Evolutionary conservation across 2,888 invertebrate species (phyloP).

Genomic region (Tenthredo scrophulariae): DNA sequence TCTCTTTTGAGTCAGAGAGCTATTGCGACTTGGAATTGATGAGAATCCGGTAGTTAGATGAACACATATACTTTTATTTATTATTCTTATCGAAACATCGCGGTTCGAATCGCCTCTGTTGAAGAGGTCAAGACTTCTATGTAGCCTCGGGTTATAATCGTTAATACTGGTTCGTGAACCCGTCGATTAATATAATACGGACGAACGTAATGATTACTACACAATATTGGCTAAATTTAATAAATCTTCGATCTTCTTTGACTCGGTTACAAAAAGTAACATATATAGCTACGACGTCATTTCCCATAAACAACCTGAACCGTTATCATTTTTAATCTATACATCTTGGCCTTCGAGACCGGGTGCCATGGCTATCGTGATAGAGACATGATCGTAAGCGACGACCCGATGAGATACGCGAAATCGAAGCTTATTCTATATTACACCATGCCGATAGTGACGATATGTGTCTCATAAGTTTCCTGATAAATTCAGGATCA

Average conservation of each 20-base stretch:
- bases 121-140: conserved; percentile 36
- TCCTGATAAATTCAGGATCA: conserved; percentile 26
- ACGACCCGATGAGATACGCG: conserved; percentile 1
- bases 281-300: neutral
- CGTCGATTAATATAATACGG: neutral
- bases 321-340: neutral
- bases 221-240: neutral
- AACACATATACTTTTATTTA: neutral
- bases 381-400: neutral
- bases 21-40: conserved; percentile 36
- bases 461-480: neutral
- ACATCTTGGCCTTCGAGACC: neutral
- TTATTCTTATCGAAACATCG: conserved; percentile 11
- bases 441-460: neutral
- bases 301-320: neutral
- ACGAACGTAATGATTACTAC: neutral
- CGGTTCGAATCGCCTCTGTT: neutral
- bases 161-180: neutral
- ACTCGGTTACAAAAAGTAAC: neutral
- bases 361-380: neutral
- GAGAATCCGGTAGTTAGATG: conserved; percentile 30
- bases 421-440: neutral
- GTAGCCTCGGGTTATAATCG: conserved; percentile 19
- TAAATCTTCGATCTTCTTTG: neutral
- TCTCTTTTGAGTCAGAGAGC: conserved; percentile 26